Evolutionary conservation across 2,888 invertebrate species (phyloP).

Genomic region (Sepioteuthis lessoniana): DNA sequence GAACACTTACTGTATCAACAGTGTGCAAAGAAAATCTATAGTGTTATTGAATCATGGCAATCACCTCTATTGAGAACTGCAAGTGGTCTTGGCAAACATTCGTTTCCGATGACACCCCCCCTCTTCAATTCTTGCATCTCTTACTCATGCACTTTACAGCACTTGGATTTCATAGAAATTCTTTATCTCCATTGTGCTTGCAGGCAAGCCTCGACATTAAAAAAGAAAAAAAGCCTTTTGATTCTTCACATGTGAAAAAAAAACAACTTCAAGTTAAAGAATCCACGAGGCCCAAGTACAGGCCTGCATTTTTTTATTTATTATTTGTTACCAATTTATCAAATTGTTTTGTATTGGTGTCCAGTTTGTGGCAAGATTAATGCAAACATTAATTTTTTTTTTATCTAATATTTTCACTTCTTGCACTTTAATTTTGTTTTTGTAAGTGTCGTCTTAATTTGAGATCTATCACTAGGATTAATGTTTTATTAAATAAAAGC

Average conservation of each 20-base stretch:
- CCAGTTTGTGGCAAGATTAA: background rate
- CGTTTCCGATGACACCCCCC: background rate
- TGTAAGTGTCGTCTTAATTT: background rate
- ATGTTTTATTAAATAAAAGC: background rate
- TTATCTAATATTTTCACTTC: background rate
- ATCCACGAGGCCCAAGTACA: background rate
- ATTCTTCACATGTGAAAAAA: background rate
- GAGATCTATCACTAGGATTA: background rate
- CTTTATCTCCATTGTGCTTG: background rate
- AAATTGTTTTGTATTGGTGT: background rate
- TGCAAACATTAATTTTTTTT: background rate
- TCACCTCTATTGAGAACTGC: conserved; percentile 33
- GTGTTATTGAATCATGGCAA: conserved; percentile 33
- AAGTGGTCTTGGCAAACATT: conserved; percentile 33
- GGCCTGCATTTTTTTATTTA: background rate
- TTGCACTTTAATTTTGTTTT: background rate
- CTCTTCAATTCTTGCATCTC: background rate
- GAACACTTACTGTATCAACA: conserved; percentile 24
- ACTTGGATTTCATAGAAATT: background rate
- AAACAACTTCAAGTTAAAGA: no score
- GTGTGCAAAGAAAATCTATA: conserved; percentile 12
- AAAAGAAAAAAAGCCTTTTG: background rate
- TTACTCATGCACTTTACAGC: background rate
- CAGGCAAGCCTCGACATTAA: background rate
- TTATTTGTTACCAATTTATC: background rate